Base-by-base conservation (phyloP, 1,140 invertebrate genomes). In the Cherax quadricarinatus region DNA sequence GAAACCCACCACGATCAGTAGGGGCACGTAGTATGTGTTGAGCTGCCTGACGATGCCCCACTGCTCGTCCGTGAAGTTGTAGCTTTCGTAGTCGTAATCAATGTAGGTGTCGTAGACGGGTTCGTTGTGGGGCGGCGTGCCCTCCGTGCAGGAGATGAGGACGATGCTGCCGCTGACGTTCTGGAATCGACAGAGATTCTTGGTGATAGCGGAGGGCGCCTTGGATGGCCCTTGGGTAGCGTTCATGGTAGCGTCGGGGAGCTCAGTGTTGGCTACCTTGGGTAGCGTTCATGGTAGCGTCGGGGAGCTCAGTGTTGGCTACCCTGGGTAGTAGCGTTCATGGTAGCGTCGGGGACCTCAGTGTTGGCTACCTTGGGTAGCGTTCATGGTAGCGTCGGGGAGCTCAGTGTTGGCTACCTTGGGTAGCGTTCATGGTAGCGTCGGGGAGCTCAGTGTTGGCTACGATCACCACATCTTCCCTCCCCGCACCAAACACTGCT, bases 1-100 rank as follows among this genome's bases (percentile, higher is more conserved):
- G 7, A 96, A 95, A 62, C 97, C 97, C 9, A 97, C 95, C 4
- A 96, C 93, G 18, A 97, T 96, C 0, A 98, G 95, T 0, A 97
- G 94, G 0, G 97, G 97, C 4, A 96, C 96, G 83, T 91, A 91
- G 83, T 91, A 91, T 0, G 79, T 51, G 57, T 91, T 91, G 21
- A 91, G 75, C 21, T 91, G 89, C 12, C 89, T 51, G 3, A 91
- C 89, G 62, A 91, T 66, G 1, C 83, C 48, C 89, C 89, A 91
- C 83, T 91, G 89, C 70, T 86, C 89, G 83, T 93, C 85, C 87
- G 89, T 89, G 12, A 90, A 70, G 81, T 89, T 93, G 79, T 57
- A 75, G 57, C 79, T 73, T 4, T 91, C 82, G 75, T 91, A 91
- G 53, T 91, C 89, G 84, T 91, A 91, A 16, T 24, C 21, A 9